These are phyloP conservation scores for Osmerus mordax DNA, from an alignment of 2,113 vertebrate species.

Conservation along the genomic window DNA sequence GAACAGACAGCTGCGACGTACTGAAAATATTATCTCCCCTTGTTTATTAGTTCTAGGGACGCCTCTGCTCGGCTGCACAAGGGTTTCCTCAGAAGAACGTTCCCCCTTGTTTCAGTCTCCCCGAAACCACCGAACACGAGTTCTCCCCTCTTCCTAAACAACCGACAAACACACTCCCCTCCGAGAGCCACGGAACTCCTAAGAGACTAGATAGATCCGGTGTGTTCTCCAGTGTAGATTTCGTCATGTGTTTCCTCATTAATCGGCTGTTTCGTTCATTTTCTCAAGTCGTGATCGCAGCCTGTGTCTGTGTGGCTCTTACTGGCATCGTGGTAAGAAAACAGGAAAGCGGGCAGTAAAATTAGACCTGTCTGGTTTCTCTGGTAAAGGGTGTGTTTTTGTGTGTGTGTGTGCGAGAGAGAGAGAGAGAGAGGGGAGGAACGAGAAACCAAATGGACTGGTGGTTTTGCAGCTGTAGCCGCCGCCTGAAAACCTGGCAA, in stretches of 20 bases:
- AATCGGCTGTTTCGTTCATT: no score
- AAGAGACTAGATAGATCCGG: no score
- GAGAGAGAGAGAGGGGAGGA: background rate
- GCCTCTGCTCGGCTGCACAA: background rate
- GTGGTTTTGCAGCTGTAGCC: slow-evolving; percentile 2
- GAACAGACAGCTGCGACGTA: slow-evolving; percentile 33
- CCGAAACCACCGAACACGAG: background rate
- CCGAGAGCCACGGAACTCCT: no score
- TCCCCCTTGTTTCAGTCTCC: slow-evolving; percentile 1
- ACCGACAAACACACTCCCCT: background rate
- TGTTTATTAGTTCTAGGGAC: slow-evolving; percentile 33
- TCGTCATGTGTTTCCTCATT: no score
- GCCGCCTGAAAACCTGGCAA: background rate
- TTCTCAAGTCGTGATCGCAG: background rate
- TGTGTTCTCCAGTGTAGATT: no score
- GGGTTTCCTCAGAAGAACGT: slow-evolving; percentile 4
- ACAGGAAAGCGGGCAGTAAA: background rate
- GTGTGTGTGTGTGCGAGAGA: slow-evolving; percentile 9
- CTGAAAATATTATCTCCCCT: slow-evolving; percentile 29
- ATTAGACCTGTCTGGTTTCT: slow-evolving; percentile 9
- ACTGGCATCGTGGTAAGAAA: slow-evolving; percentile 12
- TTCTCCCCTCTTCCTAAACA: background rate
- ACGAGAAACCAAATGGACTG: slow-evolving; percentile 1
- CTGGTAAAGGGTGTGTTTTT: background rate
- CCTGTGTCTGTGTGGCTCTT: slow-evolving; percentile 4